A percentile compares a stretch with the other conserved stretches of the same genome.
phyloP scores from a whole-genome alignment of 2,797 vertebrate species.

The Melanotaenia nigrans region DNA sequence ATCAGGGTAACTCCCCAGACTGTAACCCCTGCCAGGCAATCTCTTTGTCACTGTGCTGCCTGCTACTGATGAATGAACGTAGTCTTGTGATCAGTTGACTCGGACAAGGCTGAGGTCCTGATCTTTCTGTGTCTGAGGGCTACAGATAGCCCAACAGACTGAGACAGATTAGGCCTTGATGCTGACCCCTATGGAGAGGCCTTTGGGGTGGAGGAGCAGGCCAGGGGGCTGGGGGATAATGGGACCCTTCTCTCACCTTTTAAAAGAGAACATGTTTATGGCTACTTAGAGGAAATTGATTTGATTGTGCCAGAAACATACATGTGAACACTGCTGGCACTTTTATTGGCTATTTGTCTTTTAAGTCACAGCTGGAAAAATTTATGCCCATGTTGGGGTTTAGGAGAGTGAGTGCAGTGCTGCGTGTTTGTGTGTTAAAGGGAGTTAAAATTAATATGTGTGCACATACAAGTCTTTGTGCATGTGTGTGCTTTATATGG shows the following conservation, averaged over 20 bases:
- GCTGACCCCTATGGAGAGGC: slow-evolving; percentile 85
- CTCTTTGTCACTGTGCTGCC: slow-evolving; percentile 83
- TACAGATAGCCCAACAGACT: slow-evolving; percentile 88
- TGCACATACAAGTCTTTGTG: slow-evolving; percentile 41
- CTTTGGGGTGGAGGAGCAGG: slow-evolving; percentile 83
- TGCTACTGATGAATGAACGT: slow-evolving; percentile 90
- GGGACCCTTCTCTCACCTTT: slow-evolving; percentile 89
- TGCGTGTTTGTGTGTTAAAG: slow-evolving; percentile 72
- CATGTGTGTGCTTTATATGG: slow-evolving; percentile 34
- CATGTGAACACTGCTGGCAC: slow-evolving; percentile 93
- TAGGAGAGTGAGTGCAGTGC: slow-evolving; percentile 65
- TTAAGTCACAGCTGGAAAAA: slow-evolving; percentile 81
- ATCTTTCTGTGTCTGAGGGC: slow-evolving; percentile 69
- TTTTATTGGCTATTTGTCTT: slow-evolving; percentile 96
- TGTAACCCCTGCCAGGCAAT: slow-evolving; percentile 70
- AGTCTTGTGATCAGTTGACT: slow-evolving; percentile 81
- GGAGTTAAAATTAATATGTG: slow-evolving; percentile 75
- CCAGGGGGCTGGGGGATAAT: slow-evolving; percentile 86
- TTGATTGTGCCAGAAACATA: slow-evolving; percentile 95
- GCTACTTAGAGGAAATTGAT: slow-evolving; percentile 99
- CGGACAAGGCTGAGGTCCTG: slow-evolving; percentile 85
- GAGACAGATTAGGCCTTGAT: slow-evolving; percentile 89
- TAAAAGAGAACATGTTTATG: slow-evolving; percentile 99
- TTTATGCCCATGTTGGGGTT: slow-evolving; percentile 78
- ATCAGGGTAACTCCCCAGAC: slow-evolving; percentile 52